Evolutionary conservation across 2,888 invertebrate genomes (phyloP), one percentile per base, ranked within the genome.

Genomic region (Linnaemya tessellans): DNA sequence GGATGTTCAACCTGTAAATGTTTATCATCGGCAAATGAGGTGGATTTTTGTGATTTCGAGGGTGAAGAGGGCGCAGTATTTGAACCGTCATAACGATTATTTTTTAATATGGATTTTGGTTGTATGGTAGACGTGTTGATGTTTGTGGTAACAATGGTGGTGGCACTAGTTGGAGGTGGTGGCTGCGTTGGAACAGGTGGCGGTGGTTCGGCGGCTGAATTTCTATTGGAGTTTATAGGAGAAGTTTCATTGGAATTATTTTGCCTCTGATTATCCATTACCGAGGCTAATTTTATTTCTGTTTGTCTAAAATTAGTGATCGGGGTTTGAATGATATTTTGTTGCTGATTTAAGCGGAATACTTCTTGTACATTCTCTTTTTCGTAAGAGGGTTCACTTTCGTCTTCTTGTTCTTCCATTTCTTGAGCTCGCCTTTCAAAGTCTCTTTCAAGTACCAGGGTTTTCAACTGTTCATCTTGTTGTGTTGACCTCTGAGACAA

Each of bases 381-480:
- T 77, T 91, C 90, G 75, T 91, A 92, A 11, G 89, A 87, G 11
- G 89, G 88, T 49, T 93, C 93, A 85, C 95, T 96, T 70, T 96
- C 96, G 75, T 95, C 96, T 88, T 95, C 96, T 86, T 95, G 95
- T 87, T 94, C 95, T 80, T 94, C 95, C 43, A 94, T 94, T 92
- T 97, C 97, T 90, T 96, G 96, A 3, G 98, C 98, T 65, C 98
- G 94, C 68, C 97, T 94, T 91, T 98, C 98, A 92, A 99, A 99
- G 93, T 99, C 98, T 84, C 97, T 94, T 91, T 99, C 98, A n/a
- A 98, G 93, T 87, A 96, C 96, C 78, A 99, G 93, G n/a, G 97
- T 96, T 78, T 97, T 94, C 20, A 98, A 93, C 90, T 97, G 97
- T 90, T 98, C 98, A 88, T 96, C 97, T 91, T 98, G 98, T 88